Conservation (phyloP, 2,888 invertebrate species). For the Homarus gammarus region DNA sequence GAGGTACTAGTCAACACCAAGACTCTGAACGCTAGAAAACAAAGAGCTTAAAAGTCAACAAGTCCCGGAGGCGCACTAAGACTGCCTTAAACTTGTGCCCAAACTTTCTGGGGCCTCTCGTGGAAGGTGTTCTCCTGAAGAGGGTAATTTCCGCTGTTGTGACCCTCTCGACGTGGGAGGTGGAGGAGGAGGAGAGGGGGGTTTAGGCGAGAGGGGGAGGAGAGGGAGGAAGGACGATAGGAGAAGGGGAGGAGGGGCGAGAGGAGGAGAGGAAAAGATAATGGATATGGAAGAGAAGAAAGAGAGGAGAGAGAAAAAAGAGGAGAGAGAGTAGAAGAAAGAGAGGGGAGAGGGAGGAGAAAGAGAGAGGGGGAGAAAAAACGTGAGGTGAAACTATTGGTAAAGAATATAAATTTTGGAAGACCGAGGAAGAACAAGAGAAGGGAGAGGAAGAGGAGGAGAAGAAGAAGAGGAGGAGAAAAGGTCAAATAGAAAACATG, state of each 20-base stretch:
- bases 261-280: neutral
- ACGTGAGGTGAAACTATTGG: no score
- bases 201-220: neutral
- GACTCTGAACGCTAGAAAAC: neutral
- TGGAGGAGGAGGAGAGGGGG: neutral
- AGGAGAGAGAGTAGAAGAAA: neutral
- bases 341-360: neutral
- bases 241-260: no score
- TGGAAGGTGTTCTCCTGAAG: constrained; percentile 1
- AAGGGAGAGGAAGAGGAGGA: no score
- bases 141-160: constrained; percentile 3
- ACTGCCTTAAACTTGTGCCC: neutral
- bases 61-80: constrained; percentile 1
- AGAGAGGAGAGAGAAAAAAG: neutral
- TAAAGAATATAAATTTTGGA: no score
- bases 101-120: neutral
- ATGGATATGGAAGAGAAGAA: no score
- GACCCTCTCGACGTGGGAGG: neutral
- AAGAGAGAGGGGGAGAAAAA: neutral
- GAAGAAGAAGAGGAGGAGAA: no score
- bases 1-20: neutral
- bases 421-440: no score
- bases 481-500: no score
- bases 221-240: neutral
- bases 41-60: constrained; percentile 15